Evolutionary conservation across 2,888 invertebrate genomes (phyloP), one percentile per base, ranked within the genome.

Genomic region (Oxyteleia sp.): DNA sequence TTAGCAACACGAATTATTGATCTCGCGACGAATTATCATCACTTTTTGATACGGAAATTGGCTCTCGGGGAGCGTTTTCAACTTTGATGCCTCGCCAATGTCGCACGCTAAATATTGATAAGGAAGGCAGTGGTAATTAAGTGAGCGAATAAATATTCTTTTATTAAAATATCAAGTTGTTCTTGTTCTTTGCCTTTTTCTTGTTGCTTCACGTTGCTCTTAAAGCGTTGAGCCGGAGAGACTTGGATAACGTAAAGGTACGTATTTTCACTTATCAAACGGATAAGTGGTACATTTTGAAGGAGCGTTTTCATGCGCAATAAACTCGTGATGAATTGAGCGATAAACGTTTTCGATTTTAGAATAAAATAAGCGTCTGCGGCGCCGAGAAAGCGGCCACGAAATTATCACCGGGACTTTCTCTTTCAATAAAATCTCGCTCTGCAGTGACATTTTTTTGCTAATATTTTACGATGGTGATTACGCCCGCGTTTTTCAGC

Each of bases 351-450:
- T 76, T 76, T 76, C 68, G 43, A 76, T 61, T 78, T 68, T 78
- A 69, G 61, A 79, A 79, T 71, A 47, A 71, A 63, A 68, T 61
- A 43, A 79, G 13, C 35, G 18, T 15, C 35, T 13, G 55, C 8
- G 35, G 53, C 23, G 3, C 2, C 57, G 78, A 64, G 78, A 79
- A 79, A 79, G 78, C 47, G 38, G 41, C 38, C 63, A 79, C 63
- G 23, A 79, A 79, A 79, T 71, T 64, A 68, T 63, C 78, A 51
- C 15, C 59, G 16, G 10, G 23, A 71, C 71, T 79, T 79, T 79
- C 79, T 79, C 79, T 71, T 79, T 79, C 64, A 71, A 57, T 79
- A 79, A 79, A 71, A 64, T 71, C 64, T 55, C 49, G 71, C 79
- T 71, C 57, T 49, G 49, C 63, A 69, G 64, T 79, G 79, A 79